Evolutionary conservation across 2,888 invertebrate species (phyloP).

Genomic region (Syrista parreyssii): DNA sequence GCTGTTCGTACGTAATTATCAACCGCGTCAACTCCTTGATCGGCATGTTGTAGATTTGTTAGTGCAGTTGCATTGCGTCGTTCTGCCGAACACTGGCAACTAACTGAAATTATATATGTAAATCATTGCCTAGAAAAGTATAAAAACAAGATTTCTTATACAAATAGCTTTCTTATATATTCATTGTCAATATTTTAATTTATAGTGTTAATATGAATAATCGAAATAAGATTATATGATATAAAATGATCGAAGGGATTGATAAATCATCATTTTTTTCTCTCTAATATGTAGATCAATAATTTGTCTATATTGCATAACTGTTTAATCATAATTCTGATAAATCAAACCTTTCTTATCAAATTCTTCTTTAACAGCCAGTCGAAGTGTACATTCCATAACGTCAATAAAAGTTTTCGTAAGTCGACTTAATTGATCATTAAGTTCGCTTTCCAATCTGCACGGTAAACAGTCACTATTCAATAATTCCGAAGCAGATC

Average conservation of each 20-base stretch:
- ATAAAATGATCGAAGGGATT: not conserved
- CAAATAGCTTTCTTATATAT: not conserved
- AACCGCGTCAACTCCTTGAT: not conserved
- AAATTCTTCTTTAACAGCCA: not conserved
- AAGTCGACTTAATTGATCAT: not conserved
- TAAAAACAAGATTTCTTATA: not conserved
- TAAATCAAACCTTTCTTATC: not conserved
- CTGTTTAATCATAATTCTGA: not conserved
- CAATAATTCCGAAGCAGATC: not conserved
- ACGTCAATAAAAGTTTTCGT: not conserved
- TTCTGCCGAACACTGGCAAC: not conserved
- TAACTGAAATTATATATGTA: not conserved
- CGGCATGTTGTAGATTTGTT: not conserved
- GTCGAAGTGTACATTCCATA: not conserved
- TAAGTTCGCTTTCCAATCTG: not conserved
- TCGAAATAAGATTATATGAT: not conserved
- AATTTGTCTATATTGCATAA: not conserved
- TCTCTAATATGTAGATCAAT: not conserved
- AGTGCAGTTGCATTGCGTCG: not conserved
- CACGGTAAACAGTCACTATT: not conserved
- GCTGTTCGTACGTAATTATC: not conserved
- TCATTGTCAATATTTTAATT: not conserved
- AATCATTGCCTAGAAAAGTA: not conserved
- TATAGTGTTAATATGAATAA: not conserved
- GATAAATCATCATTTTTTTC: not conserved